Percentiles rank a stretch among this genome's conserved stretches.
Evolutionary conservation across 2,888 invertebrate species (phyloP).

Genomic region (Oscheius sp.): DNA sequence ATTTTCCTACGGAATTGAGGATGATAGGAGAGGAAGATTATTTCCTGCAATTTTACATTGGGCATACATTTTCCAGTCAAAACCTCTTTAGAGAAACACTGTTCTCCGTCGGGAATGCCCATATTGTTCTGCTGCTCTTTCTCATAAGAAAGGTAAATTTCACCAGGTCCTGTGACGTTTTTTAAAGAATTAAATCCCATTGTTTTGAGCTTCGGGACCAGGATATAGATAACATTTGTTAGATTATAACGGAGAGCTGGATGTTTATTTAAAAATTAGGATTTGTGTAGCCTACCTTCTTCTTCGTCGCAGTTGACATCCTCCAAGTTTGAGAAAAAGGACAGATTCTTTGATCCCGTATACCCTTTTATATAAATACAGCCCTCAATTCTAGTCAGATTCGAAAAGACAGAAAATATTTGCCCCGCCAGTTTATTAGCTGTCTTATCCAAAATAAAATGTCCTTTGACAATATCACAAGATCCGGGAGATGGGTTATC

Average conservation of each 20-base stretch:
- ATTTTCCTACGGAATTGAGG: background rate
- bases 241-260: no score
- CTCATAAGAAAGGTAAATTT: background rate
- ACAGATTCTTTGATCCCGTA: background rate
- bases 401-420: background rate
- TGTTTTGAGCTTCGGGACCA: background rate
- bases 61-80: no score
- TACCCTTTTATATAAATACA: background rate
- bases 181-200: slow-evolving; percentile 4
- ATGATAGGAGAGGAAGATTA: background rate
- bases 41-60: background rate
- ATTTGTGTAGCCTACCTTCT: background rate
- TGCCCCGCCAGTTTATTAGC: background rate
- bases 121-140: no score
- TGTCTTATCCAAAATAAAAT: background rate
- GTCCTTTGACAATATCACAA: background rate
- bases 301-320: background rate
- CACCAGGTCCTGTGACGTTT: background rate
- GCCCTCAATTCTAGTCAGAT: background rate
- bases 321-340: background rate
- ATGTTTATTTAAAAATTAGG: background rate
- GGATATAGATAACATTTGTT: background rate
- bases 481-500: background rate
- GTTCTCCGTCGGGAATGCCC: background rate
- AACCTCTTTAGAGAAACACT: background rate